Conservation (phyloP, 2,888 invertebrate species). For the Hartigia nigra region DNA sequence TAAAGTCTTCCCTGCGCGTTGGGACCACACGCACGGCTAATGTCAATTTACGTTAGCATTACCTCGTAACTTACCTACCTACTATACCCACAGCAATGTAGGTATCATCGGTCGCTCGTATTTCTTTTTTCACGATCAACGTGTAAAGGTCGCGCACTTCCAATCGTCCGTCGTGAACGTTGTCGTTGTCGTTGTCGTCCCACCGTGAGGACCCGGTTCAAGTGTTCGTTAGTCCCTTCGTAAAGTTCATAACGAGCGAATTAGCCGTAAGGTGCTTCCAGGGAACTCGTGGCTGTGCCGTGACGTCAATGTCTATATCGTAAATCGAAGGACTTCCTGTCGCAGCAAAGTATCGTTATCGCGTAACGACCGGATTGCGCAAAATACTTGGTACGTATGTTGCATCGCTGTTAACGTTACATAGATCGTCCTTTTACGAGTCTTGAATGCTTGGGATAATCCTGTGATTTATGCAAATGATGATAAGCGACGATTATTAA, state of each 20-base stretch:
- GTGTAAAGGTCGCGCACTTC: neutral
- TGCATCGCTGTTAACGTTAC: neutral
- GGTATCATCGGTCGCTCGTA: conserved; percentile 30
- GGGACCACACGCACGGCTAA: conserved; percentile 30
- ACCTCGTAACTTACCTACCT: conserved; percentile 36
- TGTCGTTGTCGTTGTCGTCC: neutral
- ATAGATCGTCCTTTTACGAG: neutral
- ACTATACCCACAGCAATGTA: conserved; percentile 33
- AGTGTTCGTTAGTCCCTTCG: neutral
- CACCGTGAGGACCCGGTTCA: neutral
- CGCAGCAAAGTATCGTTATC: neutral
- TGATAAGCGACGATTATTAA: neutral
- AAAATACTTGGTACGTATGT: neutral
- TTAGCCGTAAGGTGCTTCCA: neutral
- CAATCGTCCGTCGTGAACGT: neutral
- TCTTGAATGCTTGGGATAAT: neutral
- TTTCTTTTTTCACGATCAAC: conserved; percentile 1
- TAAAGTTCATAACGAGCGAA: neutral
- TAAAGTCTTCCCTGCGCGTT: conserved; percentile 27
- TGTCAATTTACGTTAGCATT: conserved; percentile 42
- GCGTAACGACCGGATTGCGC: neutral
- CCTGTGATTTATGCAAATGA: neutral
- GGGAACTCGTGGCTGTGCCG: neutral
- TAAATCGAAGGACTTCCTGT: neutral
- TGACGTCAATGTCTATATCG: neutral